Evolutionary conservation across 2,888 invertebrate species (phyloP).

Genomic region (Junonia oenone): DNA sequence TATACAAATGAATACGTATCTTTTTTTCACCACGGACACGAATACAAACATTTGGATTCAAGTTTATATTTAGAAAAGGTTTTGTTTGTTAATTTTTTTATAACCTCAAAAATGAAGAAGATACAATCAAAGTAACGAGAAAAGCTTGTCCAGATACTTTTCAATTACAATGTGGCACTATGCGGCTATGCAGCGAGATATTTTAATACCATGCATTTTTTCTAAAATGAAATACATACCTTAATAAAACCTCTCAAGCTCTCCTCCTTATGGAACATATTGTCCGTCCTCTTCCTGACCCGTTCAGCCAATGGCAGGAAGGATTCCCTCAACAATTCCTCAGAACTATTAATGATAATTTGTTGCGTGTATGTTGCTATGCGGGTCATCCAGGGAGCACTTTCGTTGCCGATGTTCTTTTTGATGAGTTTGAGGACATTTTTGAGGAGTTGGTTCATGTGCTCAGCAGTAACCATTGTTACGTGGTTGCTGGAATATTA

Average conservation of each 20-base stretch:
- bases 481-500: slow-evolving; percentile 84
- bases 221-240: too few species aligned
- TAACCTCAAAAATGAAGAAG: too few species aligned
- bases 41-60: too few species aligned
- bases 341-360: slow-evolving; percentile 98
- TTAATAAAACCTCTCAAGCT: slow-evolving; percentile 94
- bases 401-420: slow-evolving; percentile 97
- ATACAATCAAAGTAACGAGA: too few species aligned
- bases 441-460: slow-evolving; percentile 97
- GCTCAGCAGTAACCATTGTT: slow-evolving; percentile 97
- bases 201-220: too few species aligned
- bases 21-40: too few species aligned
- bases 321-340: slow-evolving; percentile 95
- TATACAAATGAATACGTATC: too few species aligned
- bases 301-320: slow-evolving; percentile 97
- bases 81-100: too few species aligned
- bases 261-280: slow-evolving; percentile 96
- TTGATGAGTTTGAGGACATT: slow-evolving; percentile 97
- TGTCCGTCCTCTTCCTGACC: slow-evolving; percentile 92
- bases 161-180: too few species aligned
- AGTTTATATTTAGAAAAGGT: too few species aligned
- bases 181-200: too few species aligned
- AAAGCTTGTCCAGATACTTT: too few species aligned
- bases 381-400: slow-evolving; percentile 99
- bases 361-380: slow-evolving; percentile 98